These are phyloP conservation scores for Pherbina coryleti DNA, from an alignment of 2,888 invertebrate genomes.

Conservation along the genomic window DNA sequence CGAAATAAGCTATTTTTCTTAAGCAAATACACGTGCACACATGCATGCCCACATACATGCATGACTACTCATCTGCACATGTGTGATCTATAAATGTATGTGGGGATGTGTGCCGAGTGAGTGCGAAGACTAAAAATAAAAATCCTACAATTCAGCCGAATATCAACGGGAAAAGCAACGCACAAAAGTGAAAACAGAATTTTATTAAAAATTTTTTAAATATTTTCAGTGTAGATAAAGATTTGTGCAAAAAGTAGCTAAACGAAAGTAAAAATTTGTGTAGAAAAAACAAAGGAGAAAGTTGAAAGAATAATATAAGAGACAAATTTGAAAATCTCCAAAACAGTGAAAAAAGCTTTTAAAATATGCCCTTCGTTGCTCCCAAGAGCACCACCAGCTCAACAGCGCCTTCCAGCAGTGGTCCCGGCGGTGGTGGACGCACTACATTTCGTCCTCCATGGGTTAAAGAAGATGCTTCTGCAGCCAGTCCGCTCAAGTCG, in stretches of 20 bases:
- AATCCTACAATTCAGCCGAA: conserved; percentile 7
- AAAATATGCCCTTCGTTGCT: conserved; percentile 65
- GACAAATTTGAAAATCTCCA: neutral
- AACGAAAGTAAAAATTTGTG: neutral
- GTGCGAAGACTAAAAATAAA: conserved; percentile 16
- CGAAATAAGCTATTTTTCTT: neutral
- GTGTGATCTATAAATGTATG: conserved; percentile 42
- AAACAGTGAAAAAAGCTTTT: conserved; percentile 9
- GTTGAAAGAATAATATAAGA: conserved; percentile 42
- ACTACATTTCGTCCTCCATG: conserved; percentile 79
- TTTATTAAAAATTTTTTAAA: neutral
- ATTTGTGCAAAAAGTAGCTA: conserved; percentile 35
- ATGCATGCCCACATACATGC: neutral
- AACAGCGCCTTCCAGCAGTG: conserved; percentile 54
- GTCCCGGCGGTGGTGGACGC: conserved; percentile 69
- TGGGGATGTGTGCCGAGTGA: neutral
- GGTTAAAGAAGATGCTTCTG: conserved; percentile 73
- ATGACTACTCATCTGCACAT: neutral
- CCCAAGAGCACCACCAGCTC: conserved; percentile 56
- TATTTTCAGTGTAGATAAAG: conserved; percentile 22
- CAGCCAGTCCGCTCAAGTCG: conserved; percentile 64
- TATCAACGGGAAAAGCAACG: neutral
- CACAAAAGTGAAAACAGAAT: conserved; percentile 7
- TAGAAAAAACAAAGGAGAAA: conserved; percentile 46
- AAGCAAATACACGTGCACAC: neutral